Evolutionary conservation across 1,140 invertebrate species (phyloP).

Genomic region (Nebria ingens): DNA sequence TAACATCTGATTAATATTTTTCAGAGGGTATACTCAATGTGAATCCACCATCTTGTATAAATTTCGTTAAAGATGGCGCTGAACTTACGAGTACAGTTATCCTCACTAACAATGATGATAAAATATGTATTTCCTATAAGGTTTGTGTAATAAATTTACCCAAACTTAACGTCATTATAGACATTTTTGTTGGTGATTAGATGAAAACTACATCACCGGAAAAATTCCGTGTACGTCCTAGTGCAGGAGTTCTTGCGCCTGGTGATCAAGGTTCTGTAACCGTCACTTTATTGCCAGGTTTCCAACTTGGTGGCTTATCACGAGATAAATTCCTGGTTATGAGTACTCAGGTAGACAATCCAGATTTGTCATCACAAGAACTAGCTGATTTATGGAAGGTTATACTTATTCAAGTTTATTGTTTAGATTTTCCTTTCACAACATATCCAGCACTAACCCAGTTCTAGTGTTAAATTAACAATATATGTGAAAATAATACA

Average conservation of each 20-base stretch:
- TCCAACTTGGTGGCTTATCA: conserved; percentile 40
- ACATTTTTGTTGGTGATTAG: conserved; percentile 36
- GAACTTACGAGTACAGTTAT: conserved; percentile 53
- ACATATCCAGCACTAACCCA: not conserved
- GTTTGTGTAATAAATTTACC: conserved; percentile 32
- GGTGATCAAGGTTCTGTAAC: conserved; percentile 40
- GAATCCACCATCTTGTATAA: conserved; percentile 46
- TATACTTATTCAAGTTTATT: not conserved
- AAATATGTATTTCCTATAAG: conserved; percentile 62
- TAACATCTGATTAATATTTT: too few species aligned
- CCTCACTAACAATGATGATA: conserved; percentile 52
- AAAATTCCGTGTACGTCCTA: conserved; percentile 82
- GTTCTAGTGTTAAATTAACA: too few species aligned
- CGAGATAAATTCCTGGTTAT: conserved; percentile 62
- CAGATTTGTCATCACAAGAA: conserved; percentile 36
- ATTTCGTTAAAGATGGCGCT: conserved; percentile 50
- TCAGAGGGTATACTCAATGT: conserved; percentile 40
- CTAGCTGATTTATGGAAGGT: conserved; percentile 54
- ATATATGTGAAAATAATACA: too few species aligned
- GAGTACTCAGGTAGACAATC: conserved; percentile 45
- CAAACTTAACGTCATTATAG: conserved; percentile 12
- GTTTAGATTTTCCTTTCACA: not conserved
- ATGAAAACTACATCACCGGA: conserved; percentile 69
- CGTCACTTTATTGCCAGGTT: conserved; percentile 44
- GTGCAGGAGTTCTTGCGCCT: conserved; percentile 58